A percentile compares a stretch with the other conserved stretches of the same genome.
phyloP scores from a whole-genome alignment of 2,113 vertebrate genomes.

The Limnothrissa miodon region DNA sequence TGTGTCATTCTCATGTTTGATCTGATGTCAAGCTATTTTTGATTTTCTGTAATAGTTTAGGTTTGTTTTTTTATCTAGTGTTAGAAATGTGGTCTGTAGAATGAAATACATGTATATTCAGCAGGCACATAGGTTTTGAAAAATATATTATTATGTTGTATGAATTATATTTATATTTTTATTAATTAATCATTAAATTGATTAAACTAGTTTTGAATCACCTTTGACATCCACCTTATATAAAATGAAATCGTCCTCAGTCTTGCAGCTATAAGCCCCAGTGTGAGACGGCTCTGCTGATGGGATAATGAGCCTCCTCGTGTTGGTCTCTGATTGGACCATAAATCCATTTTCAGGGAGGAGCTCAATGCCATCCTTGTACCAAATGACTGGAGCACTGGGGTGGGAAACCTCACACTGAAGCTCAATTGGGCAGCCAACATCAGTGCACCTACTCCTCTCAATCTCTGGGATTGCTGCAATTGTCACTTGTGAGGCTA shows the following conservation, averaged over 20 bases:
- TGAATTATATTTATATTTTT: not conserved
- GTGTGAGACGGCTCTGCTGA: constrained; percentile 35
- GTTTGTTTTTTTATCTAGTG: not conserved
- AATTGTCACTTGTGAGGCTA: constrained; percentile 40
- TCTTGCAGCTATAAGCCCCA: constrained; percentile 48
- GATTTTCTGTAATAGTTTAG: not conserved
- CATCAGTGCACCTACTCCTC: constrained; percentile 35
- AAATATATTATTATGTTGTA: not conserved
- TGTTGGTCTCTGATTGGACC: constrained; percentile 47
- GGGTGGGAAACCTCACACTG: constrained; percentile 47
- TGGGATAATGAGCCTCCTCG: constrained; percentile 42
- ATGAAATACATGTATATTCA: not conserved
- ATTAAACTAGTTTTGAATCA: constrained; percentile 60
- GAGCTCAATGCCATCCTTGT: constrained; percentile 50
- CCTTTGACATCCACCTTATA: constrained; percentile 72
- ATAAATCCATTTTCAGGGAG: constrained; percentile 35
- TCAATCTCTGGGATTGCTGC: constrained; percentile 33
- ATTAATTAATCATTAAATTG: not conserved
- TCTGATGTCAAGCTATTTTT: not conserved
- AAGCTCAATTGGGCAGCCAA: constrained; percentile 46
- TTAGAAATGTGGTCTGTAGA: not conserved
- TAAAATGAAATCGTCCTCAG: constrained; percentile 49
- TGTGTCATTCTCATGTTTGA: not conserved
- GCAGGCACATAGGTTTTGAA: too few relatives aligned
- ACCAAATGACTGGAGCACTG: constrained; percentile 45